Evolutionary conservation across 2,113 vertebrate genomes (phyloP).

Genomic region (Helogale parvula): DNA sequence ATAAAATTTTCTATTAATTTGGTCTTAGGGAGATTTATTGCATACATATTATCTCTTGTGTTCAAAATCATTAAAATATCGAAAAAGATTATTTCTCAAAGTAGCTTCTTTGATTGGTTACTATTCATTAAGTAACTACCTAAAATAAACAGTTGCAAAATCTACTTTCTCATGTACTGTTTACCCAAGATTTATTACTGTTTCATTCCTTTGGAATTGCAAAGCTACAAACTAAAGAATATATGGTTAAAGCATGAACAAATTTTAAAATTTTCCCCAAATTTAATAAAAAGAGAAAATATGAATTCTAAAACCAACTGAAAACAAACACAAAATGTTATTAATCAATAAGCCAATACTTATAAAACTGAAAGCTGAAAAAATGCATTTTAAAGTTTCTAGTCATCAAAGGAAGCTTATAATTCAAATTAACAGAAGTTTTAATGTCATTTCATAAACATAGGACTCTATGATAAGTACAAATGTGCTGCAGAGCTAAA

Average conservation of each 20-base stretch:
- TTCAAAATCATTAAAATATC: slow-evolving; percentile 47
- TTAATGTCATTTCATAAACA: background rate
- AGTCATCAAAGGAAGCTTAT: background rate
- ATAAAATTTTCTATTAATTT: slow-evolving; percentile 41
- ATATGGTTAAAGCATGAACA: background rate
- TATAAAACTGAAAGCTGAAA: background rate
- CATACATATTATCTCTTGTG: background rate
- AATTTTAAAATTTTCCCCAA: slow-evolving; percentile 16
- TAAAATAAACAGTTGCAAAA: slow-evolving; percentile 37
- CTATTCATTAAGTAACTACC: slow-evolving; percentile 46
- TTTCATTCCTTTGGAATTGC: background rate
- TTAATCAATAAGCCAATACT: background rate
- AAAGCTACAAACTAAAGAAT: slow-evolving; percentile 1
- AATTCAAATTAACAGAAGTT: background rate
- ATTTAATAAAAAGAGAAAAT: slow-evolving; percentile 15
- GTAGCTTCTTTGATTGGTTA: background rate
- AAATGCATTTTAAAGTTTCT: background rate
- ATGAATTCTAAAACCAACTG: background rate
- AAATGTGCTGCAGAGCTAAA: background rate
- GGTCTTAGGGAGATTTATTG: background rate
- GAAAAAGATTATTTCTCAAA: slow-evolving; percentile 49
- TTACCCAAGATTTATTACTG: slow-evolving; percentile 18
- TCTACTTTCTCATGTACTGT: background rate
- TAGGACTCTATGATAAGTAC: background rate
- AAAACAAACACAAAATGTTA: background rate